A percentile compares a stretch with the other conserved stretches of the same genome.
Evolutionary conservation across 2,113 vertebrate genomes (phyloP).

Genomic region (Microcebus griseorufus): DNA sequence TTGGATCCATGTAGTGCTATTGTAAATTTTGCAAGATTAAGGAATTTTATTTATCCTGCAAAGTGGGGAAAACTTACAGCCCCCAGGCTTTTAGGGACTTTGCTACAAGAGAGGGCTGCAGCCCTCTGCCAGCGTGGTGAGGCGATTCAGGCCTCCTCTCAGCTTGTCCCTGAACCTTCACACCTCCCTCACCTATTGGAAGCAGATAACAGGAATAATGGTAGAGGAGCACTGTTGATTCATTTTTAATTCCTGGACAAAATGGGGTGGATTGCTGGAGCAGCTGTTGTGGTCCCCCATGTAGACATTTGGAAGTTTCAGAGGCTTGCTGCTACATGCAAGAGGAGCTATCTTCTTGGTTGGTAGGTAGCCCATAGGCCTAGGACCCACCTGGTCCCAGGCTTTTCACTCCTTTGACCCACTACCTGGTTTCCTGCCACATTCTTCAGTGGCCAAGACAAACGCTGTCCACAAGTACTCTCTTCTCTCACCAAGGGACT

Average conservation of each 20-base stretch:
- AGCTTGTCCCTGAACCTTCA: neutral
- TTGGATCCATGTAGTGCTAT: accelerated
- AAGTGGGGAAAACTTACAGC: too few relatives aligned
- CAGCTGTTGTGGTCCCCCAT: accelerated
- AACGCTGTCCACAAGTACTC: neutral
- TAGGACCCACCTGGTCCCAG: accelerated
- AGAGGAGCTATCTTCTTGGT: neutral
- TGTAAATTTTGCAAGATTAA: neutral
- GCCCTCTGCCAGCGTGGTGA: too few relatives aligned
- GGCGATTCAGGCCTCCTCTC: neutral
- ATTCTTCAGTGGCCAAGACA: neutral
- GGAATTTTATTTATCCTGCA: neutral
- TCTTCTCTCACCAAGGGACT: neutral
- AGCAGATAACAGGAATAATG: too few relatives aligned
- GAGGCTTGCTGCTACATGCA: accelerated
- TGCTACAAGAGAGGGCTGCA: neutral
- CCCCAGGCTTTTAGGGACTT: neutral
- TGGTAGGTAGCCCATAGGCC: neutral
- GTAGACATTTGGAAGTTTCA: neutral
- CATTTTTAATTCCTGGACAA: neutral
- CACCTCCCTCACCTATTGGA: neutral
- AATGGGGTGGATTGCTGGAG: accelerated
- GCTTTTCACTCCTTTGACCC: neutral
- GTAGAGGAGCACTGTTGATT: neutral
- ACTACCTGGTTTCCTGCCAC: too few relatives aligned